A percentile compares a stretch with the other conserved stretches of the same genome.
phyloP scores from a whole-genome alignment of 2,797 vertebrate species.

The Myiotriccus ornatus region DNA sequence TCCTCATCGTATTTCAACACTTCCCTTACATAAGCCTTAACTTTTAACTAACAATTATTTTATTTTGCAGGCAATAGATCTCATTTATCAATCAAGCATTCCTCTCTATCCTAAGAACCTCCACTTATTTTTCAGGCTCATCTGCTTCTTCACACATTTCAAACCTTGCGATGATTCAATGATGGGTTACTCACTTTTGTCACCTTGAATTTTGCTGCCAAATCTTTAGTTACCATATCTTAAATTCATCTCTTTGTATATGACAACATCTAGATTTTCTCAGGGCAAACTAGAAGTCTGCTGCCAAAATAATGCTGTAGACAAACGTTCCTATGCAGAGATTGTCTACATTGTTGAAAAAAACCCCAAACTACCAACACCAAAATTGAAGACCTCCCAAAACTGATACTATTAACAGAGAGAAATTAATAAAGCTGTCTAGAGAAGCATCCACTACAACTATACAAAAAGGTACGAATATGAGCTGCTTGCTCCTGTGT shows the following conservation, averaged over 20 bases:
- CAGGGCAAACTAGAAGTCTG: neutral
- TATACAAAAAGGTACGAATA: neutral
- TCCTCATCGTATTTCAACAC: neutral
- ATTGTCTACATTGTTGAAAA: neutral
- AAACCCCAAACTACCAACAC: fast-evolving
- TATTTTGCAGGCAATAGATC: neutral
- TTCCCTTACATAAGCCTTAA: neutral
- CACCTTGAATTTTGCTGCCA: neutral
- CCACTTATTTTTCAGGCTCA: neutral
- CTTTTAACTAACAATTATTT: neutral
- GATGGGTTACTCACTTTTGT: neutral
- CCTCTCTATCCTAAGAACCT: neutral
- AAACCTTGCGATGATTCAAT: neutral
- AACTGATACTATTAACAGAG: neutral
- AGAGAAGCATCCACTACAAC: neutral
- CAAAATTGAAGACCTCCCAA: neutral
- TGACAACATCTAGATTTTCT: neutral
- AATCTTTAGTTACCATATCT: neutral
- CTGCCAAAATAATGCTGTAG: neutral
- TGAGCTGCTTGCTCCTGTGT: neutral
- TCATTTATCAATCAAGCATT: neutral
- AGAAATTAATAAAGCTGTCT: neutral
- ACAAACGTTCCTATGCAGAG: neutral
- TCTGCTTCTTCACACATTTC: neutral
- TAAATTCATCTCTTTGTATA: neutral